Evolutionary conservation across 2,888 invertebrate species (phyloP).

Genomic region (Erynnis tages): DNA sequence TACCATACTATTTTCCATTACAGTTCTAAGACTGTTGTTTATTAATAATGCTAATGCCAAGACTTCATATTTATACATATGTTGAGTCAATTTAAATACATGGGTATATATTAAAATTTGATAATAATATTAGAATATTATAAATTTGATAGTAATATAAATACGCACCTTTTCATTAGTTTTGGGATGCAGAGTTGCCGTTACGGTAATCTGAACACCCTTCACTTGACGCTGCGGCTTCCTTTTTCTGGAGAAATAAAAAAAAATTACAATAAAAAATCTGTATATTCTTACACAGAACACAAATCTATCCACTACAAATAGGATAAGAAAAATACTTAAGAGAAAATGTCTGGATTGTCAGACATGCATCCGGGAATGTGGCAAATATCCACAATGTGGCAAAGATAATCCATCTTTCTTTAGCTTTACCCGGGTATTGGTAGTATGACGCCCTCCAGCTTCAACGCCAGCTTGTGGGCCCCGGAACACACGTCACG

Average conservation of each 20-base stretch:
- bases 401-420: too few species aligned
- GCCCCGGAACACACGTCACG: conserved; percentile 84
- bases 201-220: conserved; percentile 71
- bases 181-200: conserved; percentile 68
- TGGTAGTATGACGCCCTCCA: conserved; percentile 94
- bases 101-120: too few species aligned
- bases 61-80: too few species aligned
- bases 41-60: too few species aligned
- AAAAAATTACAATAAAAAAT: not conserved
- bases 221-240: conserved; percentile 64
- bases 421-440: conserved; percentile 81
- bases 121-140: not conserved
- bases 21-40: too few species aligned
- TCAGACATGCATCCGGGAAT: too few species aligned
- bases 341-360: too few species aligned
- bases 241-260: conserved; percentile 29
- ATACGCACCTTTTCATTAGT: conserved; percentile 65
- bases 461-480: conserved; percentile 93
- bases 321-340: too few species aligned
- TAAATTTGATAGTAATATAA: not conserved
- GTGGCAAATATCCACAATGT: too few species aligned
- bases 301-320: too few species aligned
- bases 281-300: not conserved
- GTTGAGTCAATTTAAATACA: too few species aligned
- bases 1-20: too few species aligned